Percentiles rank a stretch among this genome's conserved stretches.
Conservation (phyloP, 2,797 vertebrate genomes). For the Pterois miles region DNA sequence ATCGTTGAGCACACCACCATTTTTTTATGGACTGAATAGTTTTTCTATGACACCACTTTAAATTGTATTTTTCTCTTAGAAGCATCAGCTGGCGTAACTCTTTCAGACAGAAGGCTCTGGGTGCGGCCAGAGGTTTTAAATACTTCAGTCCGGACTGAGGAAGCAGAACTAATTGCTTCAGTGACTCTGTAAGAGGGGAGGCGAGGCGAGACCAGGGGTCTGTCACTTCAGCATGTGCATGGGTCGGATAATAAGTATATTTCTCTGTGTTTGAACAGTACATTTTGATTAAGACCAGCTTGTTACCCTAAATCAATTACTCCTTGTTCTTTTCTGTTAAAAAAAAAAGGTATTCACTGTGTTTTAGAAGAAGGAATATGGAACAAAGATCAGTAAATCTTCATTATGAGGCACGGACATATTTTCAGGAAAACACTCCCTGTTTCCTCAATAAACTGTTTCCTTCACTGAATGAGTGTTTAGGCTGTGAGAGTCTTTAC, state of each 20-base stretch:
- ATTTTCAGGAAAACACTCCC: constrained; percentile 45
- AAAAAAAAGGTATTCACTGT: neutral
- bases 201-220: constrained; percentile 30
- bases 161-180: constrained; percentile 69
- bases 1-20: neutral
- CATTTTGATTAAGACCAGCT: constrained; percentile 16
- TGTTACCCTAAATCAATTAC: constrained; percentile 10
- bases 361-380: constrained; percentile 34
- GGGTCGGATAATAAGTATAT: neutral
- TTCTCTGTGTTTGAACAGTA: neutral
- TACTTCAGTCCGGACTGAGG: constrained; percentile 43
- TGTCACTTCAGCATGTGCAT: constrained; percentile 17
- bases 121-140: constrained; percentile 54
- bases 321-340: neutral
- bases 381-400: constrained; percentile 51
- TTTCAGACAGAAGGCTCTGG: constrained; percentile 32
- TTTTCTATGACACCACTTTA: neutral
- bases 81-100: constrained; percentile 14
- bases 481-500: neutral
- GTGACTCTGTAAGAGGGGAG: constrained; percentile 44
- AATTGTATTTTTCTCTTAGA: neutral
- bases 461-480: constrained; percentile 20
- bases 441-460: constrained; percentile 55
- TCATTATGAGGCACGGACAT: neutral
- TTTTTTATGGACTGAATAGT: neutral